Evolutionary conservation across 2,888 invertebrate genomes (phyloP).

Genomic region (Tubulanus polymorphus): DNA sequence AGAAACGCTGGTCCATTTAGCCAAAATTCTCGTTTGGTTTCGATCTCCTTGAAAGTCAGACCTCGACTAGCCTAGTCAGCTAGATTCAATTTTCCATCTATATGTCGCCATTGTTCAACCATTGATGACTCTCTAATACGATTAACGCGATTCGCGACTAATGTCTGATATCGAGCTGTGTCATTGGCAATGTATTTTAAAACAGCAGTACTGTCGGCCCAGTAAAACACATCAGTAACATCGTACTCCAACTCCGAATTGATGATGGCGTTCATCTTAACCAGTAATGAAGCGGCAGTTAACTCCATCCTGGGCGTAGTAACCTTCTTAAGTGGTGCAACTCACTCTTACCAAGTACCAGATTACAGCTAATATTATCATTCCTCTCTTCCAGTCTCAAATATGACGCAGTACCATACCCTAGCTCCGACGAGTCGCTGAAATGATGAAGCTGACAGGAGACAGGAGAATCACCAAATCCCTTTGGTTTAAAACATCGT

Average conservation of each 20-base stretch:
- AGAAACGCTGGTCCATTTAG: slow-evolving; percentile 1
- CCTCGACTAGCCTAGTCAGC: background rate
- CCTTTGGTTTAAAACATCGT: background rate
- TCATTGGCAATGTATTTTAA: slow-evolving; percentile 15
- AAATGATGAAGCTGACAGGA: slow-evolving; percentile 14
- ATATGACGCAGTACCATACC: slow-evolving; percentile 13
- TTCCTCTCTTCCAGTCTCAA: slow-evolving; percentile 7
- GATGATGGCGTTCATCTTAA: slow-evolving; percentile 1
- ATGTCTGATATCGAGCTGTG: slow-evolving; percentile 11
- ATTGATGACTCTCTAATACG: background rate
- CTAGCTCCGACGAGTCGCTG: slow-evolving; percentile 14
- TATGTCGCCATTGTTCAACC: background rate
- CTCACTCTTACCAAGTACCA: slow-evolving; percentile 9
- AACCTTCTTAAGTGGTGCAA: slow-evolving; percentile 1
- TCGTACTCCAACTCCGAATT: background rate
- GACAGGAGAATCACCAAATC: background rate
- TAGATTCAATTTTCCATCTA: background rate
- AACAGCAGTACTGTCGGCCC: slow-evolving; percentile 2
- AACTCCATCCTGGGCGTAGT: slow-evolving; percentile 7
- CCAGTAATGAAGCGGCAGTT: slow-evolving; percentile 5
- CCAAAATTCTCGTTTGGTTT: background rate
- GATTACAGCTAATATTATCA: slow-evolving; percentile 9
- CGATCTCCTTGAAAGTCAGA: background rate
- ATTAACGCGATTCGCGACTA: slow-evolving; percentile 15
- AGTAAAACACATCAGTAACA: background rate